These are phyloP conservation scores for Aplocera efformata DNA, from an alignment of 2,888 invertebrate species.

Conservation along the genomic window DNA sequence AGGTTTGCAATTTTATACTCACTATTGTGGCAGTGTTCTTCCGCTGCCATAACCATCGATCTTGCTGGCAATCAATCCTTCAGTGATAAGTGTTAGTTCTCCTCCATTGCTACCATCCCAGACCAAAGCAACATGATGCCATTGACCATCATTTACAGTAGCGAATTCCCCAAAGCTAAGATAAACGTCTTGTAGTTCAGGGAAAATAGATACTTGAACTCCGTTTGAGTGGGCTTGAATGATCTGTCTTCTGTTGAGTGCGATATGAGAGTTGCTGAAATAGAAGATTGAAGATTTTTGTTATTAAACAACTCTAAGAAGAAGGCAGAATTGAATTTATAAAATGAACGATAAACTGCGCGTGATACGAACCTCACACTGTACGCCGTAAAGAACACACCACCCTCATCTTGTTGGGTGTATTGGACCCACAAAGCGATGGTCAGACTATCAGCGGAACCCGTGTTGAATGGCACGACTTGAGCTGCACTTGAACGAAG, in stretches of 20 bases:
- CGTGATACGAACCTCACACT: conserved; percentile 85
- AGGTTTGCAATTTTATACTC: conserved; percentile 71
- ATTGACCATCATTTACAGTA: conserved; percentile 96
- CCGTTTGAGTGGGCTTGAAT: conserved; percentile 96
- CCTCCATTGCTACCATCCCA: conserved; percentile 95
- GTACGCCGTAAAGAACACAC: conserved; percentile 96
- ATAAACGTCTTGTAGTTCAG: conserved; percentile 93
- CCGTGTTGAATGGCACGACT: conserved; percentile 93
- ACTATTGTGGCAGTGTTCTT: conserved; percentile 90
- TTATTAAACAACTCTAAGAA: conserved; percentile 3
- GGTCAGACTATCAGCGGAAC: conserved; percentile 88
- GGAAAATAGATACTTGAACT: conserved; percentile 94
- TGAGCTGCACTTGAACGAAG: conserved; percentile 94
- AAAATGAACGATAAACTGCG: neutral
- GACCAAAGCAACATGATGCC: conserved; percentile 97
- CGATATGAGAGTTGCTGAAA: conserved; percentile 87
- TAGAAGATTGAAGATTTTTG: neutral
- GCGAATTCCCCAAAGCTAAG: conserved; percentile 94
- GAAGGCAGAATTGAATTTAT: conserved; percentile 1
- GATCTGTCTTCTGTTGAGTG: conserved; percentile 88
- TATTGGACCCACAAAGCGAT: conserved; percentile 98
- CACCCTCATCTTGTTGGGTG: conserved; percentile 93
- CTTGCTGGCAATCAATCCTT: conserved; percentile 96
- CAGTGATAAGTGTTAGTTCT: conserved; percentile 94
- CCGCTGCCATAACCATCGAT: conserved; percentile 93